A percentile compares a stretch with the other conserved stretches of the same genome.
Conservation (phyloP, 2,797 vertebrate species). For the Enteromius anoplus region DNA sequence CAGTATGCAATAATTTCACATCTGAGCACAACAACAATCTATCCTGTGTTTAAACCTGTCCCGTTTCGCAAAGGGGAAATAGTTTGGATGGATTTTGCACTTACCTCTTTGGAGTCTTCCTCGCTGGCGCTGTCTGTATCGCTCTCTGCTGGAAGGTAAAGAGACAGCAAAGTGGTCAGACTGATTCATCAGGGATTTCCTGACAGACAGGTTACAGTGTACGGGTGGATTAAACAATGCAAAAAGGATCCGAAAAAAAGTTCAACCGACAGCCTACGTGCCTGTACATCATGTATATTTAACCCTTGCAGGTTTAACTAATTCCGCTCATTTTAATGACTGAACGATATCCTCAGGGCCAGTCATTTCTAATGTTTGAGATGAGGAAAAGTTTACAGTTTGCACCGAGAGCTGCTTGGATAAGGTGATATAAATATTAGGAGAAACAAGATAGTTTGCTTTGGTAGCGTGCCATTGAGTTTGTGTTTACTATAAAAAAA, state of each 20-base stretch:
- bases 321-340: background rate
- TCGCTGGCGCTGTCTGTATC: slow-evolving; percentile 94
- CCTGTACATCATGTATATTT: background rate
- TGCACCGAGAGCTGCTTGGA: background rate
- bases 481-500: slow-evolving; percentile 3
- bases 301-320: background rate
- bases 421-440: background rate
- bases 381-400: background rate
- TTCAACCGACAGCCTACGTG: background rate
- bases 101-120: slow-evolving; percentile 86
- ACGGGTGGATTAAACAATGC: slow-evolving; percentile 23
- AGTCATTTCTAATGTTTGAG: background rate
- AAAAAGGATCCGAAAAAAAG: background rate
- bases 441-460: background rate
- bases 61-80: background rate
- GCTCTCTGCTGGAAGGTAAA: slow-evolving; percentile 81
- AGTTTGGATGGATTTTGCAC: background rate
- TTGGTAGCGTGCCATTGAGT: background rate
- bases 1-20: background rate
- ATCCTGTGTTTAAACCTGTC: background rate
- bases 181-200: slow-evolving; percentile 60
- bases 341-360: background rate
- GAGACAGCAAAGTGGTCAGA: slow-evolving; percentile 61
- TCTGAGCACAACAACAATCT: background rate
- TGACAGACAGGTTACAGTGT: slow-evolving; percentile 63